Evolutionary conservation across 2,888 invertebrate genomes (phyloP), one percentile per base, ranked within the genome.

Genomic region (Erannis defoliaria): DNA sequence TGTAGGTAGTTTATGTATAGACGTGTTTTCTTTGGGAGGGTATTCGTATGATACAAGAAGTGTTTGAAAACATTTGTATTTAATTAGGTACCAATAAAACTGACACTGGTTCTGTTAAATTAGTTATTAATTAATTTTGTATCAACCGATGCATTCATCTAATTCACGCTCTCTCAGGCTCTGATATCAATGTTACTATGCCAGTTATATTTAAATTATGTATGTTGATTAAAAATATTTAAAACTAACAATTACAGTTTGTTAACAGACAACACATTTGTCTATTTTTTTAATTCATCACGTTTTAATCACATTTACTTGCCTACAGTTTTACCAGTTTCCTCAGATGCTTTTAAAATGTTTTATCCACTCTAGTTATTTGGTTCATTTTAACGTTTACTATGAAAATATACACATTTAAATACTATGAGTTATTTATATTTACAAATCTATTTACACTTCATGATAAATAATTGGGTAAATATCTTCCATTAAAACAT

Each of bases 341-440:
- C 46, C 57, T 66, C 57, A 62, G 65, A 63, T 64, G 48, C 40
- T 58, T 70, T 73, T 73, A 67, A 67, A 69, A 43, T 48, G 56
- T 64, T 68, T 51, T 63, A 65, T 64, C 75, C 61, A 19, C 50
- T 64, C 81, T 88, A 86, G 74, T 89, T 89, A 88, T 86, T 90
- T 93, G 91, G 91, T 91, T 92, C 92, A 88, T 84, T 88, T 92
- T 90, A 90, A 91, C 88, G 88, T 85, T 84, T 74, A 88, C 89
- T 92, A 92, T 88, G 89, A 93, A 92, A 92, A 93, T 92, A 93
- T 91, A 90, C 89, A 90, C 81, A 80, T 86, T 85, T 83, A 85
- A 82, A 78, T 83, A 76, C 76, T 77, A 78, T 79, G 71, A 74
- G 77, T 84, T 86, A 86, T 87, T 61, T 85, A 88, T 86, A 86